Percentiles rank a stretch among this genome's conserved stretches.
These are phyloP conservation scores for Gulo gulo DNA, from an alignment of 2,113 vertebrate genomes.

Conservation along the genomic window DNA sequence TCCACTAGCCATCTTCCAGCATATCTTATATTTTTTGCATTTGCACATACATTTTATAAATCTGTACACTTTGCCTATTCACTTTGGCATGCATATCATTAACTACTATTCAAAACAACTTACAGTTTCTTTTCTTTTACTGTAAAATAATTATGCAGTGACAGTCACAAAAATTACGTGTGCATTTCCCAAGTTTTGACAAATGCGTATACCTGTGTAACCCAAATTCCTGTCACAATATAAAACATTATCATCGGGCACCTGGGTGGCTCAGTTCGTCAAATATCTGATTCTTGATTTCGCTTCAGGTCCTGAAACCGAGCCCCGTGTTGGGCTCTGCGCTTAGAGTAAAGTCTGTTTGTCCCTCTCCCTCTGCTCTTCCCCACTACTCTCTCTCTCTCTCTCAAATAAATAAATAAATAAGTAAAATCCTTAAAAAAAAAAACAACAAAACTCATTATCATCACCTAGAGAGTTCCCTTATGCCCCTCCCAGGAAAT, in stretches of 20 bases:
- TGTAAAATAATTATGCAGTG: neutral
- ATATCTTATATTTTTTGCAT: neutral
- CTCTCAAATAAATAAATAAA: neutral
- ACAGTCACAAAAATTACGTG: neutral
- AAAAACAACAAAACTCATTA: neutral
- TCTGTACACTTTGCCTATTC: neutral
- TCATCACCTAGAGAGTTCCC: neutral
- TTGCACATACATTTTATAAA: neutral
- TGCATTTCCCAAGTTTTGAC: neutral
- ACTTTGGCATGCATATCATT: neutral
- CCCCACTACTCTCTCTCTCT: neutral
- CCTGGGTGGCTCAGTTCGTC: neutral
- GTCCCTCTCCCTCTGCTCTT: neutral
- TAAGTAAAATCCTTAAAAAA: neutral
- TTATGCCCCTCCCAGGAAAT: neutral
- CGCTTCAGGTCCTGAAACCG: neutral
- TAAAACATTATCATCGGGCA: neutral
- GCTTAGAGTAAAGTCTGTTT: neutral
- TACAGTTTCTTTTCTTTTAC: neutral
- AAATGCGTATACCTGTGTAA: neutral
- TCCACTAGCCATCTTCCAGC: neutral
- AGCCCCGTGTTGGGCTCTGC: fast-evolving
- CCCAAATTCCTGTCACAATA: neutral
- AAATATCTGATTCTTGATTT: neutral
- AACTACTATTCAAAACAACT: neutral